phyloP scores from a whole-genome alignment of 2,113 vertebrate species.

The Ceyx melanurus region DNA sequence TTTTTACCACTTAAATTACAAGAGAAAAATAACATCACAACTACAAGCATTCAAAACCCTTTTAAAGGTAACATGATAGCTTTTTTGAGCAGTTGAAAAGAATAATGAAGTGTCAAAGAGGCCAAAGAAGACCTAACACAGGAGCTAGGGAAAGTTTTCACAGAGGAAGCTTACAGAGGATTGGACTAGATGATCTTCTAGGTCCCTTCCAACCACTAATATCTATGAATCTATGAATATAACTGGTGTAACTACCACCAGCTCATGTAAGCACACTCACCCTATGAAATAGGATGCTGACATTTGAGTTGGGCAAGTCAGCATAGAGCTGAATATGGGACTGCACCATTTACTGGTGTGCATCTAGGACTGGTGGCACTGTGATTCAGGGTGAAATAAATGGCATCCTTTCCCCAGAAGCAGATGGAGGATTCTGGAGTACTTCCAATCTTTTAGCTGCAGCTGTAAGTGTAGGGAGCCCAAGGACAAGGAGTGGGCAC shows the following conservation, averaged over 20 bases:
- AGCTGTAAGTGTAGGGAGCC: not conserved
- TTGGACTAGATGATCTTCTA: too few relatives aligned
- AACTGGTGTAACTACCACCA: too few relatives aligned
- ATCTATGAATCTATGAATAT: too few relatives aligned
- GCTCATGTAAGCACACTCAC: too few relatives aligned
- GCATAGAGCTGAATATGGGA: not conserved
- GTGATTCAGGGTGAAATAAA: not conserved
- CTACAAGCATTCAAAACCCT: not conserved
- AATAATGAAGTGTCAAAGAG: not conserved
- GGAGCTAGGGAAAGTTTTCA: not conserved
- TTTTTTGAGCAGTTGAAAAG: not conserved
- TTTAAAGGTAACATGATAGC: not conserved
- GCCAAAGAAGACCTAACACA: not conserved
- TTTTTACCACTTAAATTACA: not conserved
- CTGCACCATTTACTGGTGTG: not conserved
- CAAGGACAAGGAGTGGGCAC: not conserved
- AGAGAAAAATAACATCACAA: not conserved
- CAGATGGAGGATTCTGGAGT: not conserved
- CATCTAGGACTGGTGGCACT: not conserved
- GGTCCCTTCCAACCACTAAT: too few relatives aligned
- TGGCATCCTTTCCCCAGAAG: not conserved
- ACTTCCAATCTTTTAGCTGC: not conserved
- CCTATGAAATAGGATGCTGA: too few relatives aligned
- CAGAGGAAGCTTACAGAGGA: not conserved
- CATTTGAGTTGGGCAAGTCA: not conserved